Percentiles rank a stretch among this genome's conserved stretches.
Conservation (phyloP, 2,797 vertebrate species). For the Pristis pectinata region DNA sequence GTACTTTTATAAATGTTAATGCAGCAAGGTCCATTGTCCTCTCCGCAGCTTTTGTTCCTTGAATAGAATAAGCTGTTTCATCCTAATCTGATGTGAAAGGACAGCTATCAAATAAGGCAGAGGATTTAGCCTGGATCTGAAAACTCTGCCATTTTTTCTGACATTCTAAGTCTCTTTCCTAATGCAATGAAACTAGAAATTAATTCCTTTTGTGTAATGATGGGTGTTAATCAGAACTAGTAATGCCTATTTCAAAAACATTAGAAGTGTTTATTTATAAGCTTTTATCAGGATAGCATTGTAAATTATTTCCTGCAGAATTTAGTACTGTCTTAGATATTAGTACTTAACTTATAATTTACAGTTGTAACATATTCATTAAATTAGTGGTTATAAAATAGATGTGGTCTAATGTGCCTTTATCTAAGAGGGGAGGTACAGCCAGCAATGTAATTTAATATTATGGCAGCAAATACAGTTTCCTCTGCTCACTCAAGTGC, state of each 20-base stretch:
- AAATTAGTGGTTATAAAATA: not conserved
- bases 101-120: conserved; percentile 7
- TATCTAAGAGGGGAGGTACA: not conserved
- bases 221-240: not conserved
- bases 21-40: not conserved
- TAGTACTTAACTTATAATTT: not conserved
- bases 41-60: conserved; percentile 13
- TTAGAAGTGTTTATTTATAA: not conserved
- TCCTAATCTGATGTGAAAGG: not conserved
- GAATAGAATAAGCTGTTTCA: conserved; percentile 28
- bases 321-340: not conserved
- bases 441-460: not conserved
- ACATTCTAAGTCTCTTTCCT: not conserved
- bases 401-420: not conserved
- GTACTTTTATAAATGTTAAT: not conserved
- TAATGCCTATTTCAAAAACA: not conserved
- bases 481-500: not conserved
- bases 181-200: not conserved
- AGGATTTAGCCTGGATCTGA: not conserved
- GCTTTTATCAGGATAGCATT: not conserved
- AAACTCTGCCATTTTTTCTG: not conserved
- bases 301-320: not conserved
- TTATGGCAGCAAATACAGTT: not conserved
- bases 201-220: not conserved
- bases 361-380: not conserved